These are phyloP conservation scores for Pithecia hirsuta DNA, from an alignment of 2,797 vertebrate genomes.

Conservation along the genomic window DNA sequence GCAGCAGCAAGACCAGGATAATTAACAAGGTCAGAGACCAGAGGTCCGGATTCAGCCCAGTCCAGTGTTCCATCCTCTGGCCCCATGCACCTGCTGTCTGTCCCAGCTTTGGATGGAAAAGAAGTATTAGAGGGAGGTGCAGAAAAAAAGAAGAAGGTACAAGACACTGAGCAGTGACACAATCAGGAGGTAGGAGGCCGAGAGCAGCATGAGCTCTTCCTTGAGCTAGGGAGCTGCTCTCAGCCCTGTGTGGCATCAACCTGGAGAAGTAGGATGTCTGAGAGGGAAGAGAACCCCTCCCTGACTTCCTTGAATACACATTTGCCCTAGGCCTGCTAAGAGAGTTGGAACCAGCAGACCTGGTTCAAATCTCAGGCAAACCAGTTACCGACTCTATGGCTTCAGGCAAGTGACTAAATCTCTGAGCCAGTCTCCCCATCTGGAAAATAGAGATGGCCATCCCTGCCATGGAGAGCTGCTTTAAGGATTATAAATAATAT, in stretches of 20 bases:
- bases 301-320: not conserved
- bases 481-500: not conserved
- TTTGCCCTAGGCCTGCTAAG: not conserved
- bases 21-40: not conserved
- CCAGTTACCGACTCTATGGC: not conserved
- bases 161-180: not conserved
- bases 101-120: not conserved
- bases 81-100: not conserved
- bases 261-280: not conserved
- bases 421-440: slow-evolving; percentile 3
- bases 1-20: not conserved
- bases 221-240: not conserved
- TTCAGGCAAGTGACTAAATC: not conserved
- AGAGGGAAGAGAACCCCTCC: not conserved
- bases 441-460: not conserved
- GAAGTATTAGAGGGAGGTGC: not conserved
- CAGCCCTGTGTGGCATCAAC: not conserved
- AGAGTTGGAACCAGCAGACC: not conserved
- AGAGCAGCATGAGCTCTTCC: not conserved
- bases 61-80: not conserved
- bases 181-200: not conserved
- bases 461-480: not conserved
- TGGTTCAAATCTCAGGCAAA: not conserved
- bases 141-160: not conserved
- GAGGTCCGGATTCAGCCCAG: not conserved